Evolutionary conservation across 1,140 invertebrate genomes (phyloP).

Genomic region (Zaprionus inermis): DNA sequence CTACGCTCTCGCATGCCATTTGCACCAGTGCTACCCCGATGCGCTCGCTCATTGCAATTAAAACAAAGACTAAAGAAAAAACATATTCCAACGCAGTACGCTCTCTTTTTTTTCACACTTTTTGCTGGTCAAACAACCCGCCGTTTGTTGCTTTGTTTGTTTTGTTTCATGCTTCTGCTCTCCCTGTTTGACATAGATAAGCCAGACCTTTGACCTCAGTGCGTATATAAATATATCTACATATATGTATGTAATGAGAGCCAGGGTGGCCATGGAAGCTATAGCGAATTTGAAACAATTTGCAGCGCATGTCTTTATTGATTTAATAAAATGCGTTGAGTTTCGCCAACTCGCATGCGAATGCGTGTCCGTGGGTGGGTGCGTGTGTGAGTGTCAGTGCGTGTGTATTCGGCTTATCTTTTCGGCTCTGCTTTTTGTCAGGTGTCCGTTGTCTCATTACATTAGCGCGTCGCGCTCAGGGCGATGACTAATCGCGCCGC

Average conservation of each 20-base stretch:
- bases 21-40: constrained; percentile 20
- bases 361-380: not conserved
- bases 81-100: constrained; percentile 19
- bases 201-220: constrained; percentile 69
- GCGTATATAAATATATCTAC: not conserved
- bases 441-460: constrained; percentile 14
- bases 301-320: constrained; percentile 25
- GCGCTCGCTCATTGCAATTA: constrained; percentile 15
- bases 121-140: constrained; percentile 23
- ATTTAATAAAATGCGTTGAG: constrained; percentile 36
- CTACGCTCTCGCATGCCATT: constrained; percentile 14
- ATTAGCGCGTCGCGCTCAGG: constrained; percentile 1
- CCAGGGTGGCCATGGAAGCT: not conserved
- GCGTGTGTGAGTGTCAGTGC: not conserved
- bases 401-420: constrained; percentile 29
- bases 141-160: constrained; percentile 34
- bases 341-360: constrained; percentile 36
- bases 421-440: constrained; percentile 40
- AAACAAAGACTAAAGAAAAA: constrained; percentile 41
- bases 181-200: constrained; percentile 35
- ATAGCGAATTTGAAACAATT: constrained; percentile 25
- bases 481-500: constrained; percentile 41
- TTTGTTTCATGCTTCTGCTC: constrained; percentile 19
- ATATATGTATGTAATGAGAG: not conserved
- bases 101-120: not conserved